These are phyloP conservation scores for Microtus montanus DNA, from an alignment of 2,113 vertebrate species.

Conservation along the genomic window DNA sequence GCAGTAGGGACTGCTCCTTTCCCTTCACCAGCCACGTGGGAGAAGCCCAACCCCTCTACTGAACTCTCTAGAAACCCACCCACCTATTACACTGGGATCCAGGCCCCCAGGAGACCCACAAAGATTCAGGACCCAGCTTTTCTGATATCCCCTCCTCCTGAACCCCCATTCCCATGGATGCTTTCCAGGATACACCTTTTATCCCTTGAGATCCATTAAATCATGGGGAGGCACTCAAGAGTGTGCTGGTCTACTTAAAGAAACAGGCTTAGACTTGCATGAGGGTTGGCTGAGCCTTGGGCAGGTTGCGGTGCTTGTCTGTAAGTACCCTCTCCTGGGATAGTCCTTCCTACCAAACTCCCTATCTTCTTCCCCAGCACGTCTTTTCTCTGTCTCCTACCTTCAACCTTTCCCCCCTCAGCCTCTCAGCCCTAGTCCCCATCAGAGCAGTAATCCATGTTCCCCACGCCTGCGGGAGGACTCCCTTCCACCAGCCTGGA, in stretches of 20 bases:
- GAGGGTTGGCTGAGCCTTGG: background rate
- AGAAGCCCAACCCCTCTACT: too few relatives aligned
- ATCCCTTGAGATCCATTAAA: too few relatives aligned
- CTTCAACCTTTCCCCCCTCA: background rate
- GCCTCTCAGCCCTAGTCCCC: background rate
- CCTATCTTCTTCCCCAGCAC: fast-evolving
- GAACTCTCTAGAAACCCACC: background rate
- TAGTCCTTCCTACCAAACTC: background rate
- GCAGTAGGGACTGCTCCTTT: too few relatives aligned
- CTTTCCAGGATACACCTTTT: background rate
- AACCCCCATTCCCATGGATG: fast-evolving
- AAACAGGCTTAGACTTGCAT: background rate
- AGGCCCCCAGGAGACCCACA: fast-evolving
- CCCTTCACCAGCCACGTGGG: too few relatives aligned
- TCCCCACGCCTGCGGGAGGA: background rate
- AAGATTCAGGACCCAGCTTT: background rate
- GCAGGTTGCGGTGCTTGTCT: fast-evolving
- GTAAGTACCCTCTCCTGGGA: too few relatives aligned
- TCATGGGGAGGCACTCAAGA: background rate
- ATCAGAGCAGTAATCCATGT: background rate
- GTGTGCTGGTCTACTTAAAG: background rate
- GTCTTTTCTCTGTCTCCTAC: background rate
- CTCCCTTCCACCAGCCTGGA: background rate
- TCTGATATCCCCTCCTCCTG: too few relatives aligned
- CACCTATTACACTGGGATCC: too few relatives aligned